Conservation (phyloP, 2,113 vertebrate species). For the Rhagologus leucostigma region DNA sequence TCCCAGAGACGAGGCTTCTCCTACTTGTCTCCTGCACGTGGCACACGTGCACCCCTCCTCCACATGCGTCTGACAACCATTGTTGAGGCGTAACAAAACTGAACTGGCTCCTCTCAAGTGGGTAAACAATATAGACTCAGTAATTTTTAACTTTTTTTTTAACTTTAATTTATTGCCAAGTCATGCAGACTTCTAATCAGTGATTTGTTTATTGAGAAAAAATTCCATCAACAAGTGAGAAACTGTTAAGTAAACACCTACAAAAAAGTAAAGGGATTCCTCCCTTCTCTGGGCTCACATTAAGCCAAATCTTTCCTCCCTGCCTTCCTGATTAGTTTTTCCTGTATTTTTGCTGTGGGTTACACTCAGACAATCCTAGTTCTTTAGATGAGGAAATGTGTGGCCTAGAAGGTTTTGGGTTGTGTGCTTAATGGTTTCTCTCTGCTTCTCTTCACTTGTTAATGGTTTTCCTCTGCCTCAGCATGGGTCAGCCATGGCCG, state of each 20-base stretch:
- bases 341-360: not conserved
- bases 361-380: not conserved
- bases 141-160: not conserved
- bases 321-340: not conserved
- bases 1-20: too few relatives aligned
- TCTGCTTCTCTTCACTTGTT: not conserved
- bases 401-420: not conserved
- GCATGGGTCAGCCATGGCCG: fast-evolving
- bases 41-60: too few relatives aligned
- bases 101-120: too few relatives aligned
- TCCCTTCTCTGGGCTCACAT: fast-evolving
- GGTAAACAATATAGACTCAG: not conserved
- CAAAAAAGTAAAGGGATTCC: not conserved
- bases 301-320: not conserved
- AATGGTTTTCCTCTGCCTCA: not conserved
- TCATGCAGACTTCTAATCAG: not conserved
- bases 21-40: too few relatives aligned
- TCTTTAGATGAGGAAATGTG: not conserved
- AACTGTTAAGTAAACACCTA: not conserved
- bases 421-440: not conserved
- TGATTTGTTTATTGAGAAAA: not conserved
- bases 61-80: too few relatives aligned
- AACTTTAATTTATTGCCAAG: not conserved
- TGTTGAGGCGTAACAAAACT: too few relatives aligned
- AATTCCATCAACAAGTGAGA: not conserved